Base-by-base conservation (phyloP, 2,888 invertebrate genomes). In the Atethmia centrago region DNA sequence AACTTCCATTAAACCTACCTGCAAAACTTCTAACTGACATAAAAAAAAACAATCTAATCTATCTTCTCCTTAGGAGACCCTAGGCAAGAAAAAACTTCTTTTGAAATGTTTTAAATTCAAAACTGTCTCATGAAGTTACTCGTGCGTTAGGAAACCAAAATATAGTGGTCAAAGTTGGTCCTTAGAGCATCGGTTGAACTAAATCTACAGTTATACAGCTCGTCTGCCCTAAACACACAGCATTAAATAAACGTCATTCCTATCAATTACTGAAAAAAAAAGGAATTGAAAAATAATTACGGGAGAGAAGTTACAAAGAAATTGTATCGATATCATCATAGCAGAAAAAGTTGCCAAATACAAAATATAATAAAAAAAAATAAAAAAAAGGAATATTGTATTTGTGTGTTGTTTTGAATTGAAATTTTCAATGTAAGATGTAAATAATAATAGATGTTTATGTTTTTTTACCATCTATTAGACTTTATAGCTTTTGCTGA, bases 81-180 rank as follows among this genome's bases (percentile, higher is more conserved):
- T n/a, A n/a, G n/a, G n/a, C 1, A 28, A 47, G 19, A 21, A 71
- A 42, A 74, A 36, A 21, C 0, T 16, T 40, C 16, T 5, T 36
- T 36, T 36, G 36, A 36, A 36, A 53, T 28, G 19, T 31, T 40
- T n/a, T 47, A 42, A 47, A 74, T 47, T 64, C 55, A 40, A 73
- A 47, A 21, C n/a, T 36, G 36, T 36, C 36, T 5, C 36, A 36
- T 5, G 21, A 61, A 62, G 53, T 62, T 40, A 45, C 45, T 53
- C n/a, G 45, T 72, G 61, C 51, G 51, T 19, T 28, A 25, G 19
- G 19, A 62, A 55, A 40, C 21, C 45, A 36, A 47, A 73, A 61
- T 53, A 45, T 36, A 40, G 53, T n/a, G 25, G 25, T 28, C 21
- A 40, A 53, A 73, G 53, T 72, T 59, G 3, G 31, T 36, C 28